Base-by-base conservation (phyloP, 1,140 invertebrate species). In the Tenebrio molitor region DNA sequence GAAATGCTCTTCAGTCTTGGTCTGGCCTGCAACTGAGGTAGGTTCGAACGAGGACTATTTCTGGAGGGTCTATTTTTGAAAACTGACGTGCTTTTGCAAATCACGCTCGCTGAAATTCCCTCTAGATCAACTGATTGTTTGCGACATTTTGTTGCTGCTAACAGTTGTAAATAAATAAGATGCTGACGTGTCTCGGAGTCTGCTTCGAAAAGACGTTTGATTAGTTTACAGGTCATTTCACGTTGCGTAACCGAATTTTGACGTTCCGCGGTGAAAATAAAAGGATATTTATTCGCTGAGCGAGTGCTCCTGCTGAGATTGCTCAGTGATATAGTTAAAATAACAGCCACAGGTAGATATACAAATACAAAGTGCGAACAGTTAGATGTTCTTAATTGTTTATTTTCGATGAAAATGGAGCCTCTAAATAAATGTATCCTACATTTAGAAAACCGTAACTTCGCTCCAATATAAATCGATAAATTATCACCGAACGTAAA, bases 1-100 rank as follows among this genome's bases (percentile, higher is more conserved):
- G 68, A 66, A 65, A 66, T 74, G 69, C 42, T 74, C 14, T 71
- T 66, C 44, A 64, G 46, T 74, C 53, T 62, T 68, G 53, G 50
- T 70, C 69, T 46, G 68, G 62, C 68, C 62, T 46, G 68, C 69
- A 71, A 74, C 65, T 71, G 69, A 71, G 53, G 42, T 66, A 63
- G 36, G 46, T 72, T 65, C 25, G 25, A 44, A 34, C 6, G 23
- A 19, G 36, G 21, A 34, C 69, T 74, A 74, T 74, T 74, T 74
- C 63, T 53, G 68, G 69, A 46, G 63, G 62, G 17, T 53, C 73
- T 74, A 71, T 74, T 74, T 74, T 74, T 74, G 69, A 74, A 74
- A 74, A 74, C 16, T 72, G 71, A 72, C 71, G 41, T 66, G 42
- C 68, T 34, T 42, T 46, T 68, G 65, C 65, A 68, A 68, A 68